Evolutionary conservation across 2,888 invertebrate genomes (phyloP), one percentile per base, ranked within the genome.

Genomic region (Penaeus monodon): DNA sequence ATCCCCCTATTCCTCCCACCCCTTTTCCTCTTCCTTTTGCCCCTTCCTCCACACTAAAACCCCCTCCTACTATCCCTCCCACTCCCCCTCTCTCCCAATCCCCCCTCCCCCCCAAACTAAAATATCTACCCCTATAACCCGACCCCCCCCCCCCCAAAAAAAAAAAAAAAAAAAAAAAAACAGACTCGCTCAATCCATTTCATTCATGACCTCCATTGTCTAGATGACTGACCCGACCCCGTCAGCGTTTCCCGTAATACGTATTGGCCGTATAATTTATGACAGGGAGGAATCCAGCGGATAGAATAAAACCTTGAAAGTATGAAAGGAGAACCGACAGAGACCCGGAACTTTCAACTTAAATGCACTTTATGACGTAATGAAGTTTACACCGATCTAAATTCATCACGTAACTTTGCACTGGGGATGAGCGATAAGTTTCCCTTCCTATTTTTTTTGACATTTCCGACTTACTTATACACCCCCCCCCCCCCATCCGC

Each of bases 371-470:
- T 82, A 82, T 82, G 73, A 57, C 81, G 70, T 27, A 57, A 82
- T 73, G 81, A 82, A 65, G 70, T 82, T 82, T 73, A 82, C 81
- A 82, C 81, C 49, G 70, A 82, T 82, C 81, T 82, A 57, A 82
- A 82, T 73, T 82, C 81, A 82, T 82, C 70, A 57, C 73, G 33
- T 33, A 70, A 82, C 73, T 82, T 73, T 49, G 63, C 22, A 33
- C 29, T 66, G 17, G 17, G 57, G 17, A 57, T 57, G 57, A 57
- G 57, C 4, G 57, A 57, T 57, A 57, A 57, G 57, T 57, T 57
- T 57, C 57, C 57, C 0, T 44, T 44, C 44, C 1, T 44, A 7
- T 44, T 44, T 44, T 44, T 44, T 10, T 44, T 1, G 44, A 44
- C 44, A 44, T 10, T 44, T 44, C 44, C 44, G 44, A 44, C 44